Evolutionary conservation across 2,797 vertebrate species (phyloP).

Genomic region (Cossypha dichroa): DNA sequence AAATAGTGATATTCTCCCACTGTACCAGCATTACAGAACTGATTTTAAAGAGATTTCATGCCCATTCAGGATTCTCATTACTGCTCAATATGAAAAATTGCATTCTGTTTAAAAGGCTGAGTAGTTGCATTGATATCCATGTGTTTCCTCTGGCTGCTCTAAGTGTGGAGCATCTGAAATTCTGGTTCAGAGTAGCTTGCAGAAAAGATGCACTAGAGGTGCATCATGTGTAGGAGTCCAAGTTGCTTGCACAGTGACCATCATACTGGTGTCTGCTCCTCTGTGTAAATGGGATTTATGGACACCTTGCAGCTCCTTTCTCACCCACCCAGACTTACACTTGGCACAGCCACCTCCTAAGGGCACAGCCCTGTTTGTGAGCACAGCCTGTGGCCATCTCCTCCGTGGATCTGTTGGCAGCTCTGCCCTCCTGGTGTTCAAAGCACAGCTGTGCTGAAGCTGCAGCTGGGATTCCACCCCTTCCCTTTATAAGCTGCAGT

Average conservation of each 20-base stretch:
- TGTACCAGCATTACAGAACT: background rate
- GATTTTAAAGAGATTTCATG: constrained; percentile 9
- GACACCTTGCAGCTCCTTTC: background rate
- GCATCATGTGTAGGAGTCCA: accelerated
- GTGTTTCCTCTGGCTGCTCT: background rate
- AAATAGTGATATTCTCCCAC: background rate
- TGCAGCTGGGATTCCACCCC: background rate
- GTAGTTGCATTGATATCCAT: background rate
- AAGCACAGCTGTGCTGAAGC: accelerated
- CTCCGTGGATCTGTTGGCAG: accelerated
- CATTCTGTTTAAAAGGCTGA: background rate
- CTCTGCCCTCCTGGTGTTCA: background rate
- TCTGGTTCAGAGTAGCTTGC: background rate
- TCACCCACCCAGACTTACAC: background rate
- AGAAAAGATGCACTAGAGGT: no score
- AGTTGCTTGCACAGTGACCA: background rate
- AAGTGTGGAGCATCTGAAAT: background rate
- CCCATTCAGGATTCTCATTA: background rate
- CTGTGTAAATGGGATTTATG: accelerated
- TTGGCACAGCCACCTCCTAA: background rate
- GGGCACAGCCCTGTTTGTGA: background rate
- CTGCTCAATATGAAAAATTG: background rate
- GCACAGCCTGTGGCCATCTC: background rate
- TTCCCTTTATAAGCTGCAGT: background rate
- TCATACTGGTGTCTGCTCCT: background rate